Evolutionary conservation across 2,888 invertebrate species (phyloP), one percentile per base, ranked within the genome.

Genomic region (Allygus modestus): DNA sequence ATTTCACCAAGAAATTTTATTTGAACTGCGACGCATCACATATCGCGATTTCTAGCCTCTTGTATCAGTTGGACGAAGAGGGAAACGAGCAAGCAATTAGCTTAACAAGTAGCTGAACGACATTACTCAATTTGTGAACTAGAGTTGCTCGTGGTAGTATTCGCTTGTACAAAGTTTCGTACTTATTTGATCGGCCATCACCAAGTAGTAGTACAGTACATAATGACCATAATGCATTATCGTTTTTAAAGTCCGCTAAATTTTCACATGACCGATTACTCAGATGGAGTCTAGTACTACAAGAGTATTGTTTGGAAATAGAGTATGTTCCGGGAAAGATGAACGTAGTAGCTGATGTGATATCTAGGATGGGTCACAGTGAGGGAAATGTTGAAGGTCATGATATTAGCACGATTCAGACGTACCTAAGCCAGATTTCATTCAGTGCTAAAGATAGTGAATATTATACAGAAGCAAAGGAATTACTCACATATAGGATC

Each of bases 301-400:
- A 81, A 31, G 58, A 81, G 15, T 81, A n/a, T 15, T 33, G 37
- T 58, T 33, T 81, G 23, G 33, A 58, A 15, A 58, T 51, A 41
- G 81, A 81, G 23, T 81, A 81, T 81, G 37, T 81, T n/a, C 33
- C 81, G 5, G 81, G 81, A 15, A 81, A 81, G 23, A 33, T 58
- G 0, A 58, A 81, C 26, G 20, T 81, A 11, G 61, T 23, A 7
- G 28, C 81, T 2, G 81, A 81, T 58, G 33, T 81, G n/a, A 15
- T 81, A n/a, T 81, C 81, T 12, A 81, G 81, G 61, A 61, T 51
- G 5, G 61, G 23, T 11, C 23, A 9, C n/a, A 31, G 33, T 17
- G 46, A 54, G 23, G n/a, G 41, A 37, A 46, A 54, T 17, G 20
- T n/a, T 46, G 46, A 26, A 79, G 46, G 46, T 2, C 33, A 46